Percentiles rank a stretch among this genome's conserved stretches.
These are phyloP conservation scores for Anoplolepis gracilipes DNA, from an alignment of 1,140 invertebrate species.

Conservation along the genomic window DNA sequence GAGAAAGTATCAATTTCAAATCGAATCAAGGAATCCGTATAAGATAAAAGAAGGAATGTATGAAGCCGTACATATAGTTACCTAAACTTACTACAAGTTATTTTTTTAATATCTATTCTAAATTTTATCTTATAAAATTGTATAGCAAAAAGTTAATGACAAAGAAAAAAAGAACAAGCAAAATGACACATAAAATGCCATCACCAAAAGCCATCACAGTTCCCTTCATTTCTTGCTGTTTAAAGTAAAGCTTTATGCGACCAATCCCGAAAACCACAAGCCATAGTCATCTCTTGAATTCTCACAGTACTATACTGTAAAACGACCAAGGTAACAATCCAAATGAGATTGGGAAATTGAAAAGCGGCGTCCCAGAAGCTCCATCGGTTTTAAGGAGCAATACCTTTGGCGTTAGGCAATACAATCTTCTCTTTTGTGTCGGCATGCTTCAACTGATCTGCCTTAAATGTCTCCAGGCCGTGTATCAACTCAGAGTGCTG, in stretches of 20 bases:
- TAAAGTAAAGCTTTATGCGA: slow-evolving; percentile 19
- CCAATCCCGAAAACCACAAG: not conserved
- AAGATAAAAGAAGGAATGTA: slow-evolving; percentile 10
- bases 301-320: not conserved
- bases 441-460: slow-evolving; percentile 90
- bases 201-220: not conserved
- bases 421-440: slow-evolving; percentile 93
- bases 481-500: slow-evolving; percentile 91
- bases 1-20: not conserved
- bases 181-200: not conserved
- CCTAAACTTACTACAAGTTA: not conserved
- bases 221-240: not conserved
- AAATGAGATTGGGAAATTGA: not conserved
- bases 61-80: not conserved
- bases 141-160: slow-evolving; percentile 15
- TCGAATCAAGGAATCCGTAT: slow-evolving; percentile 24
- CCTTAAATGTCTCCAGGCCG: slow-evolving; percentile 90
- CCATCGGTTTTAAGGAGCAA: slow-evolving; percentile 52
- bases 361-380: not conserved
- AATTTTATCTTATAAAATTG: not conserved
- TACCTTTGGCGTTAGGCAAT: slow-evolving; percentile 93
- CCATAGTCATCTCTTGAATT: not conserved
- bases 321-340: not conserved
- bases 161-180: not conserved
- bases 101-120: not conserved